Evolutionary conservation across 2,888 invertebrate species (phyloP), one percentile per base, ranked within the genome.

Genomic region (Adelognathus sp.): DNA sequence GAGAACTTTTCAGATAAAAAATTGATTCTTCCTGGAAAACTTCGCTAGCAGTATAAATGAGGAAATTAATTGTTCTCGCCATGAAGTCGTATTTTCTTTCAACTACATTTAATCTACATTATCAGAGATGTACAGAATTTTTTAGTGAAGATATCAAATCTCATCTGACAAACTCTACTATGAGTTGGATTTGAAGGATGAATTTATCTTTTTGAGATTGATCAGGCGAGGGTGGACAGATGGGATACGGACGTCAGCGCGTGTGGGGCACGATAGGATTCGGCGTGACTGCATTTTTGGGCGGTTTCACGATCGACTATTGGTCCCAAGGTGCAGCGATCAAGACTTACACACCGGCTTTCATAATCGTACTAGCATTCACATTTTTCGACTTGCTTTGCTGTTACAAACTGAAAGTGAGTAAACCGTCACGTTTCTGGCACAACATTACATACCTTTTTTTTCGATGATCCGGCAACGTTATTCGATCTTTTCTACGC

Each of bases 201-300:
- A n/a, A n/a, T 33, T 31, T 14, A 16, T 46, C 33, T 50, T 41
- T n/a, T 46, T 39, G 36, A 16, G 16, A 11, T 29, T 27, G 3
- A 21, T 31, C 81, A 95, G 96, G 96, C 11, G 93, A 94, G 3
- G 94, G 94, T 0, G 93, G 94, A 11, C 94, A 95, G 67, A 93
- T 94, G 83, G 93, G 93, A 73, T 97, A 97, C 86, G 97, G 97
- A 0, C 93, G 94, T 5, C 97, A 97, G 87, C 92, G 97, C 16
- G 96, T 96, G 0, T 97, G 96, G 96, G 97, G 97, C 3, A 96
- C 97, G 0, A 94, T 95, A 3, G 97, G 97, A 0, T 97, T 96
- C 85, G 97, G 97, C 0, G 82, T 94, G 3, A 94, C 96, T 0
- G 96, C 97, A 0, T 88, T 96, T 0, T 86, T 96, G 0, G 94